phyloP scores from a whole-genome alignment of 2,113 vertebrate species.

The Scatophagus argus region DNA sequence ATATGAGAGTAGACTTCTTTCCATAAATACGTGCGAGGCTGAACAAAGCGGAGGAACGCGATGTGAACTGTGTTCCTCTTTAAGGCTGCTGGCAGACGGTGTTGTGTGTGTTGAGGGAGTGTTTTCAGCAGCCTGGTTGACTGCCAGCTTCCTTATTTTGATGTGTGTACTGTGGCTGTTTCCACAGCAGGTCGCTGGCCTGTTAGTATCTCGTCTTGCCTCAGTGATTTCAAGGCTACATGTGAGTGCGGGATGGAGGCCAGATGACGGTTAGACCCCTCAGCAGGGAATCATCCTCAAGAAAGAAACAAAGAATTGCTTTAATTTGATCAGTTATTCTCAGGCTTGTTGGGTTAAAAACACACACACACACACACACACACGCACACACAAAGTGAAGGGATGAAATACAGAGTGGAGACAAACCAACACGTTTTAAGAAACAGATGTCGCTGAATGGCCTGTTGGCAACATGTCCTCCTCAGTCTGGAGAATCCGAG shows the following conservation, averaged over 20 bases:
- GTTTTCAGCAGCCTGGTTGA: neutral
- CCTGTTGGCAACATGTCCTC: no score
- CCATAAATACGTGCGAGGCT: neutral
- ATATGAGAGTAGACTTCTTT: neutral
- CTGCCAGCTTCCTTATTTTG: slow-evolving; percentile 36
- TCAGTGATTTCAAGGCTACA: neutral
- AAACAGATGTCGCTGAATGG: neutral
- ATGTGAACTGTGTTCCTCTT: slow-evolving; percentile 38
- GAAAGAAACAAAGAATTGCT: neutral
- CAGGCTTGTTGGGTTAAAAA: neutral
- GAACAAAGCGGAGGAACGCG: neutral
- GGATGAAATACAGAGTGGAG: neutral
- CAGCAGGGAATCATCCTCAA: slow-evolving; percentile 33
- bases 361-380: no score
- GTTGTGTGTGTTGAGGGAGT: neutral
- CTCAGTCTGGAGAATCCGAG: no score
- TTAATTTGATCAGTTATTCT: neutral
- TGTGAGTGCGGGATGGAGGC: neutral
- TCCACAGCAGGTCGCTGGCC: slow-evolving; percentile 1
- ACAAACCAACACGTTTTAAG: neutral
- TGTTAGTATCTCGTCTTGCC: slow-evolving; percentile 9
- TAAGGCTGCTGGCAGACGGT: slow-evolving; percentile 1
- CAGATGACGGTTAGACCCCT: slow-evolving; percentile 31
- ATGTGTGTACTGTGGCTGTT: neutral
- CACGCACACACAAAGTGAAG: neutral